Evolutionary conservation across 1,140 invertebrate genomes (phyloP), one percentile per base, ranked within the genome.

Genomic region (Pinna nobilis): DNA sequence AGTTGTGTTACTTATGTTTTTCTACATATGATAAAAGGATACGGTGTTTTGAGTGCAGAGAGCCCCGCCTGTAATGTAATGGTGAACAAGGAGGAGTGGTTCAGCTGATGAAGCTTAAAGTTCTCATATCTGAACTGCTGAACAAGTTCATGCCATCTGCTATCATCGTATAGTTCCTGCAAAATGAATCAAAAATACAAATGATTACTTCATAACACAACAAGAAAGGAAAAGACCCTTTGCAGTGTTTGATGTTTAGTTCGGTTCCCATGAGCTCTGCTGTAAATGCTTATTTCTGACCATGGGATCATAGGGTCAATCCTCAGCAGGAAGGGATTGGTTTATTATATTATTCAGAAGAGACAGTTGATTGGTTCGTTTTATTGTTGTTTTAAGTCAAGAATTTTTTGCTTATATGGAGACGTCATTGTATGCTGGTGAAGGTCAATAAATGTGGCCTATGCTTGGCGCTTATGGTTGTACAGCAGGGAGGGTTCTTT

Each of bases 41-140:
- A 93, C 86, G 95, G 97, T 77, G 97, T 99, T 90, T 99, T 99
- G 13, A 99, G 90, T 35, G 97, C 95, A 33, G 97, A 97, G 9
- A 99, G 91, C 1, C 98, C 98, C 67, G 97, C 96, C 87, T 96
- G 95, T 37, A 97, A 90, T 35, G 95, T 93, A 0, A 97, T 96
- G 28, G 95, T 95, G 82, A 99, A 96, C 15, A 97, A 94, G 51
- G 96, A 97, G 79, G 96, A 94, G 65, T 93, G 93, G 41, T 95
- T 95, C 35, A 99, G 90, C 90, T 99, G 97, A 88, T 97, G 97
- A 33, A 99, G 91, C 79, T 96, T 94, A 86, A 96, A 97, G 88
- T 98, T 98, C 89, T 98, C 97, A 81, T 94, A 92, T 23, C 97
- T 92, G 89, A 98, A 99, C 89, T 98, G 95, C 75, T 94, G 91